A percentile compares a stretch with the other conserved stretches of the same genome.
Conservation (phyloP, 1,140 invertebrate species). For the Danaus plexippus region DNA sequence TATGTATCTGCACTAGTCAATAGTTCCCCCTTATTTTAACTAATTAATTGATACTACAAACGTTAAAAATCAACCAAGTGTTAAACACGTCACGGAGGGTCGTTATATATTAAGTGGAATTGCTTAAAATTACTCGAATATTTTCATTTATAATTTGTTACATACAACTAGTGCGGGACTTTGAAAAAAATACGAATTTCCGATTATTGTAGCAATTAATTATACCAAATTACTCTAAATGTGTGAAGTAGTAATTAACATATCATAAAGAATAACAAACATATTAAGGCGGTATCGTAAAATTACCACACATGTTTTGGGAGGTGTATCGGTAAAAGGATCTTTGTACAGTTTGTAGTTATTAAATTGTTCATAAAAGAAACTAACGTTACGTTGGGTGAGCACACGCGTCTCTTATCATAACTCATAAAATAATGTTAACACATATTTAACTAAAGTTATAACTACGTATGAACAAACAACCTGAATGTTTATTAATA, state of each 20-base stretch:
- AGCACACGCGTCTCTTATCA: slow-evolving; percentile 28
- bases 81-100: slow-evolving; percentile 39
- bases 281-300: slow-evolving; percentile 45
- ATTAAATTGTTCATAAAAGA: slow-evolving; percentile 61
- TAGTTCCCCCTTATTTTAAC: slow-evolving; percentile 31
- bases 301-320: slow-evolving; percentile 59
- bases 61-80: slow-evolving; percentile 49
- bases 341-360: slow-evolving; percentile 39
- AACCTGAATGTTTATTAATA: too few relatives aligned
- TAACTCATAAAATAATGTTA: too few relatives aligned
- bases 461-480: too few relatives aligned
- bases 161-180: too few relatives aligned
- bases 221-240: slow-evolving; percentile 22
- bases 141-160: slow-evolving; percentile 8
- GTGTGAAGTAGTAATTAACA: slow-evolving; percentile 48
- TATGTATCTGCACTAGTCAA: slow-evolving; percentile 28
- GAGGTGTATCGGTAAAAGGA: slow-evolving; percentile 45
- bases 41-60: slow-evolving; percentile 61
- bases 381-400: slow-evolving; percentile 46
- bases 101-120: neutral
- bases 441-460: too few relatives aligned
- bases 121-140: slow-evolving; percentile 1
- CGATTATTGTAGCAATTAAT: too few relatives aligned
- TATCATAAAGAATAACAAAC: slow-evolving; percentile 53
- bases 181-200: too few relatives aligned